phyloP scores from a whole-genome alignment of 2,113 vertebrate genomes.

The Oxyura jamaicensis region DNA sequence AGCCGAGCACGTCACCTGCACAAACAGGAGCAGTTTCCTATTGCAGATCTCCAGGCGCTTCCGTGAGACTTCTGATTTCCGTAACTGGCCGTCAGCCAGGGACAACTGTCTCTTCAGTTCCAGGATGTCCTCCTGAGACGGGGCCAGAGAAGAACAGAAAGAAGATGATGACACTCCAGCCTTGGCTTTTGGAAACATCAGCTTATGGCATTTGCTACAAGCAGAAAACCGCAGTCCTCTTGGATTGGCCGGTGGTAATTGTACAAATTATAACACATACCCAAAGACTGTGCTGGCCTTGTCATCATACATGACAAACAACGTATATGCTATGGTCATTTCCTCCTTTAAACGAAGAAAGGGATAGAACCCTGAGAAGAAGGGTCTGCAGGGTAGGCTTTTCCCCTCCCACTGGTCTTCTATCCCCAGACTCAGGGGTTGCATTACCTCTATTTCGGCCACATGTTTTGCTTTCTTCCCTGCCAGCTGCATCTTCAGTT shows the following conservation, averaged over 20 bases:
- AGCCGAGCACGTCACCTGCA: conserved; percentile 76
- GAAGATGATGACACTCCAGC: neutral
- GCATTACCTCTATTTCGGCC: conserved; percentile 71
- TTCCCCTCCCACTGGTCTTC: too few relatives aligned
- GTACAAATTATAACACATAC: neutral
- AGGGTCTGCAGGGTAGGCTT: neutral
- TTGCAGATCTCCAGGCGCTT: conserved; percentile 89
- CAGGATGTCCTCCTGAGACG: conserved; percentile 64
- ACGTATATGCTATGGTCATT: rapidly evolving
- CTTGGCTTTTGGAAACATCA: neutral
- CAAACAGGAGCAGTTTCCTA: conserved; percentile 87
- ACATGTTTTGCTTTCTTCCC: conserved; percentile 71
- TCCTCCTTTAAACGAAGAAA: neutral
- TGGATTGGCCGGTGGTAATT: neutral
- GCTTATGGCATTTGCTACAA: neutral
- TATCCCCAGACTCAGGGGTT: conserved; percentile 3
- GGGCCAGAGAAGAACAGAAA: neutral
- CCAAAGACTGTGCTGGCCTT: neutral
- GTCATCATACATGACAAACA: too few relatives aligned
- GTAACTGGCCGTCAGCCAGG: conserved; percentile 79
- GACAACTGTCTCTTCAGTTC: conserved; percentile 82
- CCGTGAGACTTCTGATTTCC: conserved; percentile 83
- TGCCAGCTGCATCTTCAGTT: conserved; percentile 85
- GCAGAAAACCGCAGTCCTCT: neutral
- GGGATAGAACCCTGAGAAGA: neutral